These are phyloP conservation scores for Choristoneura rosaceana DNA, from an alignment of 2,888 invertebrate genomes.

Conservation along the genomic window DNA sequence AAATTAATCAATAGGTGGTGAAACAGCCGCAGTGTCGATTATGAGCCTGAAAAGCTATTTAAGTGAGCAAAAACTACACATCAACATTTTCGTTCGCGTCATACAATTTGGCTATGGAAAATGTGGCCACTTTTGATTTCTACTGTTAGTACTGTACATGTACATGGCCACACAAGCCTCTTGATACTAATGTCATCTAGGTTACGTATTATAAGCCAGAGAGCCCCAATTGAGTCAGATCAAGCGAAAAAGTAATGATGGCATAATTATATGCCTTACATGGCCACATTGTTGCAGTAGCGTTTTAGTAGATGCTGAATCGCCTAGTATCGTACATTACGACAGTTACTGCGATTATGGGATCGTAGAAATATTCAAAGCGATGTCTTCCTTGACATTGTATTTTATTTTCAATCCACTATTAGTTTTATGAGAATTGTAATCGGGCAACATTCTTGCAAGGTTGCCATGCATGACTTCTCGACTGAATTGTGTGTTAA, in stretches of 20 bases:
- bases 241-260: not conserved
- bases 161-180: not conserved
- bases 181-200: not conserved
- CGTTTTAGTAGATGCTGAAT: too few relatives aligned
- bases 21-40: not conserved
- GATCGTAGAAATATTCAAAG: not conserved
- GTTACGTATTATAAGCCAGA: not conserved
- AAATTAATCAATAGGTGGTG: too few relatives aligned
- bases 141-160: not conserved
- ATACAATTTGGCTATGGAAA: not conserved
- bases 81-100: not conserved
- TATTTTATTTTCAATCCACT: not conserved
- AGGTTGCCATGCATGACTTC: not conserved
- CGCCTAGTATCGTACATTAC: too few relatives aligned
- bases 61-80: not conserved
- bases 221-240: not conserved
- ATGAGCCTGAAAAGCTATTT: too few relatives aligned
- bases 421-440: not conserved
- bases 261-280: not conserved
- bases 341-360: too few relatives aligned
- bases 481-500: constrained; percentile 1
- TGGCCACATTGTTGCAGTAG: too few relatives aligned
- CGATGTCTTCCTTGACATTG: not conserved
- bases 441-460: not conserved
- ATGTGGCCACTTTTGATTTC: not conserved